Conservation (phyloP, 2,797 vertebrate genomes). For the Lindbergichthys nudifrons region DNA sequence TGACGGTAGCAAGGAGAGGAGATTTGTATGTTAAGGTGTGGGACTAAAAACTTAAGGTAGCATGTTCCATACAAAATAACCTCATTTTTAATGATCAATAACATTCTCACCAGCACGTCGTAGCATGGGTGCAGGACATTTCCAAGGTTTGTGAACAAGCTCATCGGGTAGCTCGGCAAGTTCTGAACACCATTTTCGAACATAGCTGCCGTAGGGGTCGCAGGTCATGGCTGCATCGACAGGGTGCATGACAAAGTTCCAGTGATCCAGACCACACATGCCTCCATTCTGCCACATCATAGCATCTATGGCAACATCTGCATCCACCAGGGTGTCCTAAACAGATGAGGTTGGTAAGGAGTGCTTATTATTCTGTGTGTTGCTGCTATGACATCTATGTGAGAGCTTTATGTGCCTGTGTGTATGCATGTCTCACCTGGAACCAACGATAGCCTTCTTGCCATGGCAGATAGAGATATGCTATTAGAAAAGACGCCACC, state of each 20-base stretch:
- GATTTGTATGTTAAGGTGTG: background rate
- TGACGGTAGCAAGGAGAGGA: slow-evolving; percentile 6
- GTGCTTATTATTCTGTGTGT: background rate
- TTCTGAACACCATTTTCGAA: slow-evolving; percentile 83
- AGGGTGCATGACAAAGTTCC: slow-evolving; percentile 87
- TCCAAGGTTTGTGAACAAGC: slow-evolving; percentile 84
- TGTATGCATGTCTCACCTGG: slow-evolving; percentile 66
- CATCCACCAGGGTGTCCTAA: slow-evolving; percentile 84
- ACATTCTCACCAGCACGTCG: slow-evolving; percentile 71
- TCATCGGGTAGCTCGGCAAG: slow-evolving; percentile 78
- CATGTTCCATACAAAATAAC: background rate
- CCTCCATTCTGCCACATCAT: slow-evolving; percentile 88
- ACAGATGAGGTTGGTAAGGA: background rate
- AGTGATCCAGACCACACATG: slow-evolving; percentile 85
- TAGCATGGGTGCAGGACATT: slow-evolving; percentile 77
- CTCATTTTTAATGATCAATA: background rate
- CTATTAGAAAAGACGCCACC: slow-evolving; percentile 83
- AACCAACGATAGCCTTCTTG: slow-evolving; percentile 86
- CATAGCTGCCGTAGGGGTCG: slow-evolving; percentile 76
- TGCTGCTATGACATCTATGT: background rate
- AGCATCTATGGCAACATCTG: slow-evolving; percentile 84
- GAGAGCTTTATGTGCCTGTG: background rate
- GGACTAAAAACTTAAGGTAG: background rate
- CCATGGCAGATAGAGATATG: slow-evolving; percentile 83
- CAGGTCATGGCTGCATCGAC: slow-evolving; percentile 83